Evolutionary conservation across 2,888 invertebrate genomes (phyloP).

Genomic region (Dinocampus coccinellae): DNA sequence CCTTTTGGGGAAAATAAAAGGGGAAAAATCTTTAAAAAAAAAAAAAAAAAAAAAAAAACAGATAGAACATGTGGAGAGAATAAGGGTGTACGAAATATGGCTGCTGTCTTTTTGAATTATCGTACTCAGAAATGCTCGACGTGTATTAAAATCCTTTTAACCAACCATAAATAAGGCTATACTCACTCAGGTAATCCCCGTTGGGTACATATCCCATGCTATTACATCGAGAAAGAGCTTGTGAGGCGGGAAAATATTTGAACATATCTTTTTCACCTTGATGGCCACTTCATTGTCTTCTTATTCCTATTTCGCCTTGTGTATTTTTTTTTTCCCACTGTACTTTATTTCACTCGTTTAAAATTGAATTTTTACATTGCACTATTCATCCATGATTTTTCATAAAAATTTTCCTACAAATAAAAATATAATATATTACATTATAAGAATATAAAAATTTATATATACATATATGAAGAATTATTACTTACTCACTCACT

Average conservation of each 20-base stretch:
- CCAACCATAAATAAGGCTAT: slow-evolving; percentile 60
- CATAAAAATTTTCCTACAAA: no score
- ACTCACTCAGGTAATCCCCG: slow-evolving; percentile 53
- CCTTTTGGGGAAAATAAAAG: not conserved
- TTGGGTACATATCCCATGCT: slow-evolving; percentile 48
- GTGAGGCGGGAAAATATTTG: not conserved
- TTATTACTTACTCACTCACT: no score
- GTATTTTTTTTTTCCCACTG: no score
- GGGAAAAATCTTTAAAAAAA: not conserved
- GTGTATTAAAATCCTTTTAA: slow-evolving; percentile 64
- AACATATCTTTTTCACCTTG: not conserved
- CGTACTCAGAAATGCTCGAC: slow-evolving; percentile 47
- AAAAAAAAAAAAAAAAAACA: slow-evolving; percentile 5
- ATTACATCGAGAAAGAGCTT: slow-evolving; percentile 32
- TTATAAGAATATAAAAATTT: no score
- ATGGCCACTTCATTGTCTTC: not conserved
- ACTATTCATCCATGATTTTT: no score
- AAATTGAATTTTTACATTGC: no score
- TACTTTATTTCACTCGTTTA: no score
- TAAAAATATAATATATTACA: no score
- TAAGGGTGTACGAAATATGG: slow-evolving; percentile 49
- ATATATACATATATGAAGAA: no score
- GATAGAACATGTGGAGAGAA: slow-evolving; percentile 1
- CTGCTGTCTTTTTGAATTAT: slow-evolving; percentile 56
- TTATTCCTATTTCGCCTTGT: not conserved